These are phyloP conservation scores for Plebejus argus DNA, from an alignment of 2,888 invertebrate genomes.

Conservation along the genomic window DNA sequence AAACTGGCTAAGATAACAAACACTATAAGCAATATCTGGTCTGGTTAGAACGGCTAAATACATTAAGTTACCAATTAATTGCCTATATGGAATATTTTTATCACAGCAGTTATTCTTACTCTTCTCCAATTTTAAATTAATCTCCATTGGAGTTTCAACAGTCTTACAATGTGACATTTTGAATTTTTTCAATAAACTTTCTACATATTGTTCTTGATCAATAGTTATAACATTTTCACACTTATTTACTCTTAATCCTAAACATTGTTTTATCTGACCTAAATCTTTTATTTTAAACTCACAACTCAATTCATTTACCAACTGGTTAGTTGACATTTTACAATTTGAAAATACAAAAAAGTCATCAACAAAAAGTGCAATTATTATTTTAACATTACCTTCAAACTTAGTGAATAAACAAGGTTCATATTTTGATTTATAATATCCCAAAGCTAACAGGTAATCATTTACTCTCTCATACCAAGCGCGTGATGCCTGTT, in stretches of 20 bases:
- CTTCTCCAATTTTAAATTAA: background rate
- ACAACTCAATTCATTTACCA: conserved; percentile 14
- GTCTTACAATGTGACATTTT: conserved; percentile 28
- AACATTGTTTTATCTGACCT: conserved; percentile 15
- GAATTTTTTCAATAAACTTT: conserved; percentile 25
- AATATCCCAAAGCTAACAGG: background rate
- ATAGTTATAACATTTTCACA: background rate
- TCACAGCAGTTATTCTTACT: background rate
- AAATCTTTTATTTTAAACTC: background rate
- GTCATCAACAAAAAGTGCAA: background rate
- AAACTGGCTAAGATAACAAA: conserved; percentile 40
- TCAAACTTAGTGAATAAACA: background rate
- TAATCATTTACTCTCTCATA: background rate
- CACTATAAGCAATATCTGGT: conserved; percentile 40
- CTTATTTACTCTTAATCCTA: background rate
- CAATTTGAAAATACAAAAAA: background rate
- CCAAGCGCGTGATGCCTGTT: background rate
- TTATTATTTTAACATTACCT: background rate
- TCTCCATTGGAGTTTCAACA: conserved; percentile 29
- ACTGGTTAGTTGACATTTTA: conserved; percentile 1
- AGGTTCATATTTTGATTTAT: background rate
- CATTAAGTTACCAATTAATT: conserved; percentile 34
- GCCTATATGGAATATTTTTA: too few relatives aligned
- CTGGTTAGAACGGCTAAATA: conserved; percentile 41
- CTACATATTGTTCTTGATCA: conserved; percentile 1